Conservation (phyloP, 2,797 vertebrate species). For the Choloepus didactylus region DNA sequence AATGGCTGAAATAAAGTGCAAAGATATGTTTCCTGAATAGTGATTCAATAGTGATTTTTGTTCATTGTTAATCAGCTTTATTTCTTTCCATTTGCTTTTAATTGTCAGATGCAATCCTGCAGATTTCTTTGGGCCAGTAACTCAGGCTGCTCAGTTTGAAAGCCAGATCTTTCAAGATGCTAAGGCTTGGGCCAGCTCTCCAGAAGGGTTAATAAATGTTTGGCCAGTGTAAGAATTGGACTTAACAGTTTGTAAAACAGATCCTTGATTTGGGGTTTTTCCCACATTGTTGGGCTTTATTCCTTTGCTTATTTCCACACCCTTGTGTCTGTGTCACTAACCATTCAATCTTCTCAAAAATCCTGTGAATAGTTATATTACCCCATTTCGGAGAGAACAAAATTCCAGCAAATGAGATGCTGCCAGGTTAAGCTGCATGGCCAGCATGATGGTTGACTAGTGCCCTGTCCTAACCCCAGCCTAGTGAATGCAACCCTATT, state of each 20-base stretch:
- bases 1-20: conserved; percentile 12
- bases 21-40: conserved; percentile 37
- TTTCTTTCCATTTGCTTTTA: conserved; percentile 65
- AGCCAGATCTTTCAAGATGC: conserved; percentile 5
- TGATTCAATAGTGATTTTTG: conserved; percentile 45
- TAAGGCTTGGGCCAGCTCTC: neutral
- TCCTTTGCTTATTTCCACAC: conserved; percentile 52
- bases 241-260: conserved; percentile 33
- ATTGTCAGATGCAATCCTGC: conserved; percentile 52
- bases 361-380: neutral
- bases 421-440: neutral
- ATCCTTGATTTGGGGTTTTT: neutral
- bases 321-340: conserved; percentile 46
- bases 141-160: conserved; percentile 28
- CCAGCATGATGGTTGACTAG: too few species aligned
- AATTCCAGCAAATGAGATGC: conserved; percentile 2
- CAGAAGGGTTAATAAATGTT: conserved; percentile 45
- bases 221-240: conserved; percentile 27
- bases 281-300: neutral
- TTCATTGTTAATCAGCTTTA: conserved; percentile 60
- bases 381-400: neutral
- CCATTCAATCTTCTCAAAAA: neutral
- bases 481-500: too few species aligned
- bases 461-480: too few species aligned
- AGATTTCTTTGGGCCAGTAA: neutral